Evolutionary conservation across 2,888 invertebrate genomes (phyloP), one percentile per base, ranked within the genome.

Genomic region (Palloptera scutellata): DNA sequence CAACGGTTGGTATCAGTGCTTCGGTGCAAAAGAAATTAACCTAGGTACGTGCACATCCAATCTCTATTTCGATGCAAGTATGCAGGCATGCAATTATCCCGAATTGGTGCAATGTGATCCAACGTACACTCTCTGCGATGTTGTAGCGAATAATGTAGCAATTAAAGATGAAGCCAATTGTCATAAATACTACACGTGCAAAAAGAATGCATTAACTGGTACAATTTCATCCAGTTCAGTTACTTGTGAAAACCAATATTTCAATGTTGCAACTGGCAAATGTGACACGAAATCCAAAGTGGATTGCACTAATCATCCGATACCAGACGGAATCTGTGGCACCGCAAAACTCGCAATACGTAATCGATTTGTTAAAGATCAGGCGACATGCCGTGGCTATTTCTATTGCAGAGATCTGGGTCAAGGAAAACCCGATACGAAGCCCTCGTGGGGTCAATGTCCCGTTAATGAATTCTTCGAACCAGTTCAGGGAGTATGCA

Each of bases 321-420:
- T 71, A 42, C 82, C 83, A 1, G 66, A 64, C 0, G 58, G 73
- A 0, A 76, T 71, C 0, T 83, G 83, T 61, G 83, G 82, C 42
- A 77, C 66, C 6, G 71, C 68, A 10, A 83, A 83, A 55, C 53
- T 77, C 20, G 78, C 82, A 0, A 68, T 73, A 58, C 75, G 79
- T 0, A 59, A 76, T 66, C 70, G 64, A 13, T 83, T 83, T 64
- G 77, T 79, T 0, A 5, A 63, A 3, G 82, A 83, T 62, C 67
- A 73, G 1, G 77, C 77, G 20, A 79, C 81, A 5, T 83, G 83
- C 54, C 75, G 78, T 12, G 82, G 82, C 0, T 81, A 82, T 60
- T 78, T 74, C 63, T 80, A 75, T 62, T 83, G 83, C 41, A 67
- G 65, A 0, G 82, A 80, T 51, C 30, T 74, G 4, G 81, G 80